A percentile compares a stretch with the other conserved stretches of the same genome.
These are phyloP conservation scores for Excalfactoria chinensis DNA, from an alignment of 2,113 vertebrate genomes.

Conservation along the genomic window DNA sequence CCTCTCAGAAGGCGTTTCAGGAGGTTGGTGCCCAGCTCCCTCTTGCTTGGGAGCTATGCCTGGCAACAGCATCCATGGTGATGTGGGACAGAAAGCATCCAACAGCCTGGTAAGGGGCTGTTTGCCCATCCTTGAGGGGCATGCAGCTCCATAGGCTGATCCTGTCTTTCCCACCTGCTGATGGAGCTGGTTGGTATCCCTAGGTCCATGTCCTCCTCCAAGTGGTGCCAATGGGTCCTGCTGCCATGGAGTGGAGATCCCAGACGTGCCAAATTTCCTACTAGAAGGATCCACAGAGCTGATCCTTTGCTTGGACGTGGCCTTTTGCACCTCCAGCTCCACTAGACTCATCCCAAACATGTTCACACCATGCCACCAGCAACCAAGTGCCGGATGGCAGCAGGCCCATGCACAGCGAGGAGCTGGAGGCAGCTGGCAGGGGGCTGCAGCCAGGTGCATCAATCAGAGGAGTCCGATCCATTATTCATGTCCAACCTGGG, in stretches of 20 bases:
- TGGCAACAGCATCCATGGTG: background rate
- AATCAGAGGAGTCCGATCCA: background rate
- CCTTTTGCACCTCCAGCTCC: rapidly evolving
- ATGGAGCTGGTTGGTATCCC: background rate
- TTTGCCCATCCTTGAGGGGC: background rate
- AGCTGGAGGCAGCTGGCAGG: background rate
- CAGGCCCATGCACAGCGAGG: background rate
- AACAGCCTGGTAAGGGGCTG: background rate
- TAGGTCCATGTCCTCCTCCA: background rate
- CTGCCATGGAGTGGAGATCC: background rate
- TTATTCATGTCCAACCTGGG: conserved; percentile 47
- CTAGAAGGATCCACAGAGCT: background rate
- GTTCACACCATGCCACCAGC: background rate
- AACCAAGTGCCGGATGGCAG: background rate
- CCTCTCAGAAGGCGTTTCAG: background rate
- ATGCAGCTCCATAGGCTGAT: background rate
- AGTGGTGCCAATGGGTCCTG: background rate
- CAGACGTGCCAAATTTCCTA: background rate
- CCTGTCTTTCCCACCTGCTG: background rate
- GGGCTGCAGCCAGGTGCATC: rapidly evolving
- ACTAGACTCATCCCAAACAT: background rate
- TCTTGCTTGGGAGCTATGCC: background rate
- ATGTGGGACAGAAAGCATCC: background rate
- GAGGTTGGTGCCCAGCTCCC: background rate
- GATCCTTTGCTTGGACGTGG: background rate